Base-by-base conservation (phyloP, 2,113 vertebrate species). In the Hypanus sabinus region DNA sequence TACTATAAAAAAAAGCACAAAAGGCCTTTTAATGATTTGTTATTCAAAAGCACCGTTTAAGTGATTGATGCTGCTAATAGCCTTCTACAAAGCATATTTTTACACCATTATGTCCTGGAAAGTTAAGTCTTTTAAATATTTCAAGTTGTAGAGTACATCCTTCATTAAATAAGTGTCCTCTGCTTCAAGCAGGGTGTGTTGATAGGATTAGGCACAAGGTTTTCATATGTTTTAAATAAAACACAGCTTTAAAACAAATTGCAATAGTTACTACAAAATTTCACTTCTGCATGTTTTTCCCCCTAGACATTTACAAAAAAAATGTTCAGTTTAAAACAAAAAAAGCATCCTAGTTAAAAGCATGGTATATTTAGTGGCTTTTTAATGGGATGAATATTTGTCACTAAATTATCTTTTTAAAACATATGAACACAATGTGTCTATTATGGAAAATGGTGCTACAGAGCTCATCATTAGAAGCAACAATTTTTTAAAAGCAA, bases 201-300 rank as follows among this genome's bases (percentile, higher is more conserved):
- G 38, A 73, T 46, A 22, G 24, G 70, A 55, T 93, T 93, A 93
- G 91, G 91, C 91, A 93, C 91, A 93, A 93, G 36, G 70, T 73
- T 93, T 93, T 75, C 91, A 93, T 93, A 93, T 46, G 91, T 93
- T 93, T 73, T 93, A 93, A 93, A 93, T 93, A 93, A 93, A 93
- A 93, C 27, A 90, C 46, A 85, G 81, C 60, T 90, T 93, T 93
- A 93, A 93, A 93, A 93, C 38, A 93, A 93, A 93, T 93, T 71
- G 70, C 91, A 93, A 70, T 93, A 93, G 16, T 75, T 71, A 38
- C 70, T 30, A 93, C 91, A 93, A 93, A 73, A 93, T 55, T 22
- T 46, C 46, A 60, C 83, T 46, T 46, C 68, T 55, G 70, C 36
- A 73, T 73, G 70, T 93, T 92, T 83, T 55, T 83, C 36, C 22